Evolutionary conservation across 2,113 vertebrate species (phyloP).

Genomic region (Channa maculata): DNA sequence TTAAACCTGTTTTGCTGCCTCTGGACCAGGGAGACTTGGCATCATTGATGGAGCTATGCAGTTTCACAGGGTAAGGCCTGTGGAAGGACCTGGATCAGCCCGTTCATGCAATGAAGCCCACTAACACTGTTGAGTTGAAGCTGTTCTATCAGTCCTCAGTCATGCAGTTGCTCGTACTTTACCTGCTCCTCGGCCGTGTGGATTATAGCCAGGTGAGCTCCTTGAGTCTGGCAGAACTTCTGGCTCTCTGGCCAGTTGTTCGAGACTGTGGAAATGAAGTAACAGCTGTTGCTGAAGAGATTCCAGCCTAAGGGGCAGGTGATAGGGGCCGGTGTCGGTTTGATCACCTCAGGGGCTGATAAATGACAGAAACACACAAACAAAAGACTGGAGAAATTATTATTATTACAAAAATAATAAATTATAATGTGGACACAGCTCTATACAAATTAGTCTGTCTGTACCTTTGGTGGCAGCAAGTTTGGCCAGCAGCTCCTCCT

Average conservation of each 20-base stretch:
- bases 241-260: conserved; percentile 57
- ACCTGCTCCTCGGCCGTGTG: conserved; percentile 81
- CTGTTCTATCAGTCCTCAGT: too few relatives aligned
- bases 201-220: conserved; percentile 80
- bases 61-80: too few relatives aligned
- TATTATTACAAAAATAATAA: background rate
- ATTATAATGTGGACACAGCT: too few relatives aligned
- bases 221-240: conserved; percentile 53
- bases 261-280: conserved; percentile 58
- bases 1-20: too few relatives aligned
- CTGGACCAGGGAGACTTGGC: too few relatives aligned
- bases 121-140: background rate
- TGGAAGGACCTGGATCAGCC: too few relatives aligned
- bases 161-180: background rate
- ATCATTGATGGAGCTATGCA: too few relatives aligned
- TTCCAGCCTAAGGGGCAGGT: conserved; percentile 65
- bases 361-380: background rate
- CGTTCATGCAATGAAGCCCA: too few relatives aligned
- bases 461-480: conserved; percentile 42
- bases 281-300: conserved; percentile 75
- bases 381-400: background rate
- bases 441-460: too few relatives aligned
- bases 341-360: conserved; percentile 24
- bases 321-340: background rate
- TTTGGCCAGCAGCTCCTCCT: conserved; percentile 45